Conservation (phyloP, 2,888 invertebrate species). For the Epinotia ramella region DNA sequence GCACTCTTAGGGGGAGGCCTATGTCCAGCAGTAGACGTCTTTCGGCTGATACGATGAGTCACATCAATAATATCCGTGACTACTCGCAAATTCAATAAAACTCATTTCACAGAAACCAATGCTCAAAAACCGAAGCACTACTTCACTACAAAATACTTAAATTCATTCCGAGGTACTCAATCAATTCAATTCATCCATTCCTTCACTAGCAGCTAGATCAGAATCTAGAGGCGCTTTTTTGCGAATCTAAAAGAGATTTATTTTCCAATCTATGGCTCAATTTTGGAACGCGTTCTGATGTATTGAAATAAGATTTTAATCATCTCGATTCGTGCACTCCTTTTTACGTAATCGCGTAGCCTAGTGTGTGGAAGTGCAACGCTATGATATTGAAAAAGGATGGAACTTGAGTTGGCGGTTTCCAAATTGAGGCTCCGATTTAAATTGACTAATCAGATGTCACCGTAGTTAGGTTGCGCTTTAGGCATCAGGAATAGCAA, state of each 20-base stretch:
- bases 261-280: not conserved
- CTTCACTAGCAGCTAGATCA: too few relatives aligned
- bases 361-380: not conserved
- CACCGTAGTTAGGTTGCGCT: slow-evolving; percentile 1
- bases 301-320: not conserved
- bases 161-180: too few relatives aligned
- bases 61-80: not conserved
- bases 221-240: not conserved
- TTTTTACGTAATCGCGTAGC: not conserved
- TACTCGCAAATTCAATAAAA: not conserved
- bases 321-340: not conserved
- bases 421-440: not conserved
- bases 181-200: too few relatives aligned
- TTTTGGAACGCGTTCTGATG: not conserved
- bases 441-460: slow-evolving; percentile 10
- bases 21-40: too few relatives aligned
- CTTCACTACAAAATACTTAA: too few relatives aligned
- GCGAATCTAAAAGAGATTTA: not conserved
- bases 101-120: not conserved
- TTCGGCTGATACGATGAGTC: too few relatives aligned
- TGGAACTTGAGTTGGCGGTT: not conserved
- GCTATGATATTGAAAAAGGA: not conserved
- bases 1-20: too few relatives aligned
- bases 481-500: slow-evolving; percentile 1
- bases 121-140: not conserved